These are phyloP conservation scores for Agriotes lineatus DNA, from an alignment of 2,888 invertebrate genomes.

Conservation along the genomic window DNA sequence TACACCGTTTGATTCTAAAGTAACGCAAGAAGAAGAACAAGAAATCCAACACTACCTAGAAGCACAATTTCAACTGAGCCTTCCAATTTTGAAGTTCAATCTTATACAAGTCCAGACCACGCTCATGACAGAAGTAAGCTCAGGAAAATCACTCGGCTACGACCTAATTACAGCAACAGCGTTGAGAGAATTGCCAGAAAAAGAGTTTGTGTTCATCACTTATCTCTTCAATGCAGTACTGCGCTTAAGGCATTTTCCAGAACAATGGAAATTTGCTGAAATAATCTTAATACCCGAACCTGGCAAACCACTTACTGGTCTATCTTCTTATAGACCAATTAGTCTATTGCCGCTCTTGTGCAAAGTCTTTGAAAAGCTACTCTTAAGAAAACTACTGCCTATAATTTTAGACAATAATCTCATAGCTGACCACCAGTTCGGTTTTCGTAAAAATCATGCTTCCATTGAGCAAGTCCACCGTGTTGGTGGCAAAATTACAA, in stretches of 20 bases:
- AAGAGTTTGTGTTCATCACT: not conserved
- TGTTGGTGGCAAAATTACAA: no score
- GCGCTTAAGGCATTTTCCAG: not conserved
- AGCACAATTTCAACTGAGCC: not conserved
- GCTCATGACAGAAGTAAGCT: not conserved
- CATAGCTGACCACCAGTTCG: no score
- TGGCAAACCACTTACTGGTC: no score
- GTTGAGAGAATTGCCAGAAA: not conserved
- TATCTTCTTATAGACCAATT: no score
- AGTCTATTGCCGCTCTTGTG: no score
- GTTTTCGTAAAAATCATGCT: no score
- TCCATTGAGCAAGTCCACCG: no score
- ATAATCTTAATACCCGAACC: no score
- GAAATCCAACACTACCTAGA: not conserved
- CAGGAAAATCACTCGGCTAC: not conserved
- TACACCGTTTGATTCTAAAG: not conserved
- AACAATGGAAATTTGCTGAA: no score
- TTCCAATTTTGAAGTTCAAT: not conserved
- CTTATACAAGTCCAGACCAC: not conserved
- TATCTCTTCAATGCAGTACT: not conserved
- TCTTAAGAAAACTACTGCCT: no score
- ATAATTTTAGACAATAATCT: no score
- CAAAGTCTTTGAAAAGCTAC: no score
- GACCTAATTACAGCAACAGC: not conserved
- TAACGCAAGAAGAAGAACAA: not conserved